phyloP scores from a whole-genome alignment of 1,140 invertebrate species.

The Zelostemma sp. region DNA sequence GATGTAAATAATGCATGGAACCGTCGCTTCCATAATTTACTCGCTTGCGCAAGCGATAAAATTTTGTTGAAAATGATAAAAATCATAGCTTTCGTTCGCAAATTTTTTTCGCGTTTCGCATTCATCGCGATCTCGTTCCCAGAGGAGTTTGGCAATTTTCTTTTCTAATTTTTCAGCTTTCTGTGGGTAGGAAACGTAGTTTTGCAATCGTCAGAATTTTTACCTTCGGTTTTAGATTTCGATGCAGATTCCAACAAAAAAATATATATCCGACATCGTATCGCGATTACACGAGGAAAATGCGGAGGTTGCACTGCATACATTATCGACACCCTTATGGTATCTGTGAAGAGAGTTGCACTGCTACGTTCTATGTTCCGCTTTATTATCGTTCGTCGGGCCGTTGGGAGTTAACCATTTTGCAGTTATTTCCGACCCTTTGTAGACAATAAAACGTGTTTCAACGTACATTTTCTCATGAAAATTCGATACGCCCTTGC shows the following conservation, averaged over 20 bases:
- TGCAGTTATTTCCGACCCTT: conserved; percentile 9
- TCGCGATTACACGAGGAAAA: neutral
- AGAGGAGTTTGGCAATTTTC: no score
- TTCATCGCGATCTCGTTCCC: no score
- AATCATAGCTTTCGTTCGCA: neutral
- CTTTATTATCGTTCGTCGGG: neutral
- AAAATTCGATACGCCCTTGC: conserved; percentile 1
- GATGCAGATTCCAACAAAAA: neutral
- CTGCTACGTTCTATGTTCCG: conserved; percentile 4
- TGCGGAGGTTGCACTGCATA: conserved; percentile 6
- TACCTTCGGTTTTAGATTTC: neutral
- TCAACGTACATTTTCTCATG: neutral
- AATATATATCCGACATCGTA: neutral
- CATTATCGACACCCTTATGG: conserved; percentile 3
- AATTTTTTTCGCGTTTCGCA: no score
- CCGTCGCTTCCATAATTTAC: neutral
- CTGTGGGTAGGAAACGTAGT: no score
- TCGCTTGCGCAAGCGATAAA: neutral
- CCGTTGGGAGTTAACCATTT: conserved; percentile 7
- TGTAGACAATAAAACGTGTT: conserved; percentile 7
- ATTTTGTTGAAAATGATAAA: neutral
- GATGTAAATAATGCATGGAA: neutral
- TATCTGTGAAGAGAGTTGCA: conserved; percentile 1
- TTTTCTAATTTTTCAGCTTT: no score
- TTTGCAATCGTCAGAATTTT: neutral